phyloP scores from a whole-genome alignment of 2,888 invertebrate species.

The Lochmaea crataegi region DNA sequence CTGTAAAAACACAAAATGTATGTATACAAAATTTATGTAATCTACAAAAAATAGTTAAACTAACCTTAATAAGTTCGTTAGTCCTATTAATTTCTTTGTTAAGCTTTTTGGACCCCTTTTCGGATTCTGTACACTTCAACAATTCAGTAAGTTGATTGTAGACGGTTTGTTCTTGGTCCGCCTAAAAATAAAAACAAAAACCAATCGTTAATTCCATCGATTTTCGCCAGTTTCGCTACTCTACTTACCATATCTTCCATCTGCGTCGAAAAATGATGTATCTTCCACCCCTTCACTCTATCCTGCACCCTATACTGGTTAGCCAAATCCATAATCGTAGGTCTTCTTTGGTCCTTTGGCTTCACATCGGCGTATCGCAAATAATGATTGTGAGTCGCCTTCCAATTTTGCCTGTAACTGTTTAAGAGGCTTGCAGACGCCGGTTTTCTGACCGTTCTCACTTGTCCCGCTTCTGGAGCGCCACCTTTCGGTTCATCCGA shows the following conservation, averaged over 20 bases:
- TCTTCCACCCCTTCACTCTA: slow-evolving; percentile 94
- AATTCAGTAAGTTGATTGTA: slow-evolving; percentile 63
- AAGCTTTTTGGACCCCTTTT: slow-evolving; percentile 57
- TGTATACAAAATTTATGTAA: too few relatives aligned
- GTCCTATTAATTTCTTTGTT: slow-evolving; percentile 63
- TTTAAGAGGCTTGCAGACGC: slow-evolving; percentile 68
- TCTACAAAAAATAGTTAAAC: slow-evolving; percentile 29
- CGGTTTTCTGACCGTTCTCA: slow-evolving; percentile 60
- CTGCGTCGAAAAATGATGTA: slow-evolving; percentile 91
- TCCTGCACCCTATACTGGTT: slow-evolving; percentile 88
- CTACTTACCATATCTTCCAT: slow-evolving; percentile 88
- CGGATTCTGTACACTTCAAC: slow-evolving; percentile 62
- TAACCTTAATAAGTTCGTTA: slow-evolving; percentile 75
- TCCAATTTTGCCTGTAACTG: slow-evolving; percentile 77
- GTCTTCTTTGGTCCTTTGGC: slow-evolving; percentile 86
- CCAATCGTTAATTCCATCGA: neutral
- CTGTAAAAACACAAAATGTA: slow-evolving; percentile 68
- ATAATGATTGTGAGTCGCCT: slow-evolving; percentile 81
- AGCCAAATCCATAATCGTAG: slow-evolving; percentile 89
- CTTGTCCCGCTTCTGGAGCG: slow-evolving; percentile 56
- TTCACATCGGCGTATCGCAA: slow-evolving; percentile 83
- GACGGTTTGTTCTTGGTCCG: slow-evolving; percentile 68
- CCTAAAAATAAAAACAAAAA: slow-evolving; percentile 59
- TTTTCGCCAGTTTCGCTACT: neutral
- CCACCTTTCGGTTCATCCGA: slow-evolving; percentile 62